A percentile compares a stretch with the other conserved stretches of the same genome.
phyloP scores from a whole-genome alignment of 2,888 invertebrate genomes.

The Cheilosia soror region DNA sequence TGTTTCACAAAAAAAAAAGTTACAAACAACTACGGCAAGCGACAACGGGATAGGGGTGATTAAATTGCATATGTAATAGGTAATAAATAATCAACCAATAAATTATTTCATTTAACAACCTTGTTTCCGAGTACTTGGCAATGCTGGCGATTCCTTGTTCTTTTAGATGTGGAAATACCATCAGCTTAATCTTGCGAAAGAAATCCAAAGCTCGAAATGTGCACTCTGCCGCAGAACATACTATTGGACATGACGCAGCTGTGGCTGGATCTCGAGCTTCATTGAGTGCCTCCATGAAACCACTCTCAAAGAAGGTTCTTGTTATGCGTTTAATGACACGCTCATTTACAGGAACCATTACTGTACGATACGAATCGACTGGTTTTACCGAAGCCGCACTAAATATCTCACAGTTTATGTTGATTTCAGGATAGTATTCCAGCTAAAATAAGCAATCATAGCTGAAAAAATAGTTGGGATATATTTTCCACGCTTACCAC shows the following conservation, averaged over 20 bases:
- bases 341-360: conserved; percentile 88
- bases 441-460: conserved; percentile 82
- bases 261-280: conserved; percentile 85
- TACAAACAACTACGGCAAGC: too few species aligned
- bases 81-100: too few species aligned
- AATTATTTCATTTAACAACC: conserved; percentile 78
- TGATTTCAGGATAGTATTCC: conserved; percentile 88
- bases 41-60: too few species aligned
- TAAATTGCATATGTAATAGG: too few species aligned
- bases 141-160: conserved; percentile 83
- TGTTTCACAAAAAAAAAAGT: too few species aligned
- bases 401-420: conserved; percentile 87
- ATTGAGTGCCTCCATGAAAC: conserved; percentile 88
- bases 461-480: too few species aligned
- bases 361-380: conserved; percentile 84
- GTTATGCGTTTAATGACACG: conserved; percentile 90
- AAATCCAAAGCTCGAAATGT: conserved; percentile 85
- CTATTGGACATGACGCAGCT: conserved; percentile 82
- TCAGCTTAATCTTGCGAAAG: conserved; percentile 85
- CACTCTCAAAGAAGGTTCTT: conserved; percentile 91
- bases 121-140: conserved; percentile 84
- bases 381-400: conserved; percentile 80
- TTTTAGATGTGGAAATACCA: conserved; percentile 86
- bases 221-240: conserved; percentile 85
- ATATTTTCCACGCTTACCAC: conserved; percentile 82